Base-by-base conservation (phyloP, 1,140 invertebrate genomes). In the Drosophila kurseongensis region DNA sequence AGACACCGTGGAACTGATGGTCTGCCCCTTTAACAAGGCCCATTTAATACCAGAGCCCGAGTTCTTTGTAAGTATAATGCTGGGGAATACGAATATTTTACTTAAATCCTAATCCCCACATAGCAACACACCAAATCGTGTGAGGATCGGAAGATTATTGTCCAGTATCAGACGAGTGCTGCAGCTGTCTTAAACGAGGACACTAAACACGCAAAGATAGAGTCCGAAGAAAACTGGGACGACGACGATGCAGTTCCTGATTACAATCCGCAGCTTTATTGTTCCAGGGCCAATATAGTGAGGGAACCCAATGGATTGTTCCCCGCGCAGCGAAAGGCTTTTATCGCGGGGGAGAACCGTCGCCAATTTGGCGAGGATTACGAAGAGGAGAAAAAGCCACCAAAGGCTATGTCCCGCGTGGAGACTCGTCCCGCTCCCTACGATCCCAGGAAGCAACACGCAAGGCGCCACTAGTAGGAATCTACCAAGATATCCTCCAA, bases 181-280 rank as follows among this genome's bases (percentile, higher is more conserved):
- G 23, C 75, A 7, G 74, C 80, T 5, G 62, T 57, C 13, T 16
- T 83, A 7, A 41, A 10, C 14, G 67, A 73, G 7, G 82, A 90
- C 4, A 81, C 75, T 16, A 76, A 54, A 36, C 86, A 81, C 23
- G 44, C 48, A 0, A 88, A 67, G 45, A 89, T 90, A 9, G 80
- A 78, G 36, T 42, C 61, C 0, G 88, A 88, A 18, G 86, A 90
- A 9, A 88, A 90, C 51, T 90, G 86, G 86, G 86, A 90, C 40
- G 63, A 91, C 23, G 79, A 63, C 23, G 79, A 63, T 2, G 27
- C 75, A 40, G 62, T 38, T 6, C 58, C 61, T 1, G 84, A 75
- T 8, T 90, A 90, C 10, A 40, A 91, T 67, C 86, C 86, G 0
- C 42, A 80, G 52, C n/a, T 23, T 7, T 91, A 90, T 32, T 90